Evolutionary conservation across 37 sponge, comb jelly and placozoan genomes (phyloP), one percentile per base, ranked within the genome.

Genomic region (Tethya wilhelma): DNA sequence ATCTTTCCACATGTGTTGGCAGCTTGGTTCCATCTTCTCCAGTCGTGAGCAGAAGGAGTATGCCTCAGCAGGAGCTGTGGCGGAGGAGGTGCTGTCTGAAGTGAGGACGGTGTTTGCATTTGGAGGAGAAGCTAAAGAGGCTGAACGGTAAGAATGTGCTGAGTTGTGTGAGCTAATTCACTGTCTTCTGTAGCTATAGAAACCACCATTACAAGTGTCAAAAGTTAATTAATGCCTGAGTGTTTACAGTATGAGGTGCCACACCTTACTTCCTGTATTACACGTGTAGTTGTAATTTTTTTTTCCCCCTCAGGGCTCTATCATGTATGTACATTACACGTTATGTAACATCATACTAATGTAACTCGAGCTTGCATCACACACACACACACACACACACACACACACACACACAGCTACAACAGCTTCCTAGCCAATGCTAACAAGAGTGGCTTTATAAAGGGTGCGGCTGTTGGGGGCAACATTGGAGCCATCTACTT

Each of bases 101-200:
- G 79, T 93, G 39, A 39, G 84, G 9, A 93, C 94, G 20, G 90
- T 93, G 14, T 79, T 85, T 29, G 84, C 90, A 17, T 93, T 93
- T 44, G 86, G 87, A 8, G 94, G 89, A 4, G 78, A 93, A 66
- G 44, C 75, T 59, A 84, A 57, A 44, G 84, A 75, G 59, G 17
- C 9, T n/a, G 37, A 75, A n/a, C 44, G 77, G 57, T 81, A 9
- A 14, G 9, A 19, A 49, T 49, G 14, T 19, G 64, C 19, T 11
- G 14, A 14, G 11, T n/a, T 63, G 11, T 23, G 65, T 63, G 65
- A 12, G 29, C 29, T 23, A 31, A 12, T 12, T 12, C 33, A 8
- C 29, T 63, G 65, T 23, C 9, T 63, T 31, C 25, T 63, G n/a
- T 22, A 55, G 14, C 20, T 55, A n/a, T n/a, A n/a, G n/a, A n/a